These are phyloP conservation scores for Fulmarus glacialis DNA, from an alignment of 2,113 vertebrate genomes.

Conservation along the genomic window DNA sequence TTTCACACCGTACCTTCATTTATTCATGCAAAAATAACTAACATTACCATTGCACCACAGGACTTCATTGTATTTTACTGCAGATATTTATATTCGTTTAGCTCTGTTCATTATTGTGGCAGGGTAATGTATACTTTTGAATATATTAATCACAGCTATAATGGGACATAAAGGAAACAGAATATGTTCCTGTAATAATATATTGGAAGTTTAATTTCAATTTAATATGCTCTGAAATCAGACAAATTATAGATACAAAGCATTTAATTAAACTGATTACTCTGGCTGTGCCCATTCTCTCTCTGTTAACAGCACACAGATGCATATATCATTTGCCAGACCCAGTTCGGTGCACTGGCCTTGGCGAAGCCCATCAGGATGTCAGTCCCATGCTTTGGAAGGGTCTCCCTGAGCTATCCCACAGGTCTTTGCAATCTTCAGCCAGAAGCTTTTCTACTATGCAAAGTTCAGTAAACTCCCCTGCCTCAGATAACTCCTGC, in stretches of 20 bases:
- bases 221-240: constrained; percentile 42
- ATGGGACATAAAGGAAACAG: constrained; percentile 33
- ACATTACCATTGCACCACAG: neutral
- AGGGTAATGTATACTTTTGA: constrained; percentile 34
- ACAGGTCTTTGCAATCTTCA: neutral
- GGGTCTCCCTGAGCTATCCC: neutral
- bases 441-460: neutral
- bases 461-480: neutral
- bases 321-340: neutral
- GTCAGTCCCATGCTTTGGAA: neutral
- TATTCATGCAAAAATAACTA: constrained; percentile 27
- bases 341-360: neutral
- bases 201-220: constrained; percentile 35
- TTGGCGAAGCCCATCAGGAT: neutral
- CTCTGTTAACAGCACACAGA: neutral
- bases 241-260: constrained; percentile 13
- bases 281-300: neutral
- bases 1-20: constrained; percentile 1
- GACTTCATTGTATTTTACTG: constrained; percentile 16
- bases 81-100: constrained; percentile 28
- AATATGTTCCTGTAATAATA: constrained; percentile 26
- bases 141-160: constrained; percentile 41
- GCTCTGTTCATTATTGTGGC: constrained; percentile 17
- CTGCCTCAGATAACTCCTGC: neutral
- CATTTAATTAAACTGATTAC: constrained; percentile 29